A percentile compares a stretch with the other conserved stretches of the same genome.
Evolutionary conservation across 2,888 invertebrate species (phyloP).

Genomic region (Eutolmus rufibarbis): DNA sequence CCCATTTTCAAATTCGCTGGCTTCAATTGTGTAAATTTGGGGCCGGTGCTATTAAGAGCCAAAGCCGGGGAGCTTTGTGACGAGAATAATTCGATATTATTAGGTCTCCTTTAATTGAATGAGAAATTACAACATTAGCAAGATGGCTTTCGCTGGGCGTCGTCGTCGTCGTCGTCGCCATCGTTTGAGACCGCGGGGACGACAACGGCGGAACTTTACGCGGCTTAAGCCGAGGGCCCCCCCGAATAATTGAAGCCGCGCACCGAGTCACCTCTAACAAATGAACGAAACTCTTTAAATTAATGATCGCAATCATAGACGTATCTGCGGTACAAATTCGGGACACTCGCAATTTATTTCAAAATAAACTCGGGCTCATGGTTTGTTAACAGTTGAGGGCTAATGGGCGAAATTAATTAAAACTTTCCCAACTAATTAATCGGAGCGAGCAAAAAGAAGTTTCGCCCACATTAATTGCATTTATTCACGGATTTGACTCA

Average conservation of each 20-base stretch:
- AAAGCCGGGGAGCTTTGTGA: background rate
- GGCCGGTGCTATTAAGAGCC: background rate
- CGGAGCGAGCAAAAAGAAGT: constrained; percentile 49
- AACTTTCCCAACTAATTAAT: constrained; percentile 54
- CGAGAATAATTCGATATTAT: constrained; percentile 24
- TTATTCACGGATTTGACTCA: constrained; percentile 50
- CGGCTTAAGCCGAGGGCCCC: background rate
- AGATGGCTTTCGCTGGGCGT: background rate
- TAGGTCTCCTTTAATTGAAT: constrained; percentile 18
- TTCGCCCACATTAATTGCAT: constrained; percentile 53
- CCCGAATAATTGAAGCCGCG: constrained; percentile 20
- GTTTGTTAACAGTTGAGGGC: constrained; percentile 49
- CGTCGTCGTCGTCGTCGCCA: background rate
- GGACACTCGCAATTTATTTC: constrained; percentile 39
- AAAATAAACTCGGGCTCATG: constrained; percentile 40
- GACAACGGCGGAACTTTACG: background rate
- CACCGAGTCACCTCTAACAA: constrained; percentile 29
- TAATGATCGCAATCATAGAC: constrained; percentile 51
- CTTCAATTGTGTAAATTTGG: background rate
- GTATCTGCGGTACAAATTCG: constrained; percentile 34
- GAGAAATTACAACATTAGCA: constrained; percentile 24
- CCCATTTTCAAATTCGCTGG: background rate
- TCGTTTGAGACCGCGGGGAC: background rate
- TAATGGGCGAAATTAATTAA: constrained; percentile 54
- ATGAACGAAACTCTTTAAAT: constrained; percentile 42